Evolutionary conservation across 2,113 vertebrate species (phyloP).

Genomic region (Ramphastos sulfuratus): DNA sequence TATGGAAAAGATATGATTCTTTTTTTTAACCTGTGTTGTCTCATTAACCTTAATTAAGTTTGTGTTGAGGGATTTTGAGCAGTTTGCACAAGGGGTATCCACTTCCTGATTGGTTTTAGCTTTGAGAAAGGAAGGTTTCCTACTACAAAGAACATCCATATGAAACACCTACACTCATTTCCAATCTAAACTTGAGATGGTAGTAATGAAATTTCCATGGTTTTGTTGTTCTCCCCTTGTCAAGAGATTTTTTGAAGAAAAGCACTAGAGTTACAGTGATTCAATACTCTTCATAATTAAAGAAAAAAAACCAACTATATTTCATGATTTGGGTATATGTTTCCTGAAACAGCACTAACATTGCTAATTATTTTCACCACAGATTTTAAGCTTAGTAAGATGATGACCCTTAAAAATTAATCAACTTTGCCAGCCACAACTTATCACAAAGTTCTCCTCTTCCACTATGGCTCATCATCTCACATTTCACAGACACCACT

Average conservation of each 20-base stretch:
- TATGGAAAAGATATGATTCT: not conserved
- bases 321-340: fast-evolving
- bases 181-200: not conserved
- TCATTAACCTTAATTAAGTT: not conserved
- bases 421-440: not conserved
- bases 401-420: not conserved
- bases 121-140: not conserved
- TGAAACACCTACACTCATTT: not conserved
- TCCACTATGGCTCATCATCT: not conserved
- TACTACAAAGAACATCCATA: not conserved
- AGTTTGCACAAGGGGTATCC: not conserved
- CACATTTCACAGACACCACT: not conserved
- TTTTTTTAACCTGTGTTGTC: not conserved
- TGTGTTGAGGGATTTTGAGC: not conserved
- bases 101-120: not conserved
- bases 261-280: not conserved
- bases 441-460: not conserved
- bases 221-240: fast-evolving
- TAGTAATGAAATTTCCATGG: not conserved
- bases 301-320: not conserved
- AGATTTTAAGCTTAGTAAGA: not conserved
- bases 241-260: not conserved
- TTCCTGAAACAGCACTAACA: not conserved
- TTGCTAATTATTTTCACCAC: not conserved
- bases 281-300: not conserved